Percentiles rank a stretch among this genome's conserved stretches.
These are phyloP conservation scores for Pachypeltis micranthus DNA, from an alignment of 1,140 invertebrate genomes.

Conservation along the genomic window DNA sequence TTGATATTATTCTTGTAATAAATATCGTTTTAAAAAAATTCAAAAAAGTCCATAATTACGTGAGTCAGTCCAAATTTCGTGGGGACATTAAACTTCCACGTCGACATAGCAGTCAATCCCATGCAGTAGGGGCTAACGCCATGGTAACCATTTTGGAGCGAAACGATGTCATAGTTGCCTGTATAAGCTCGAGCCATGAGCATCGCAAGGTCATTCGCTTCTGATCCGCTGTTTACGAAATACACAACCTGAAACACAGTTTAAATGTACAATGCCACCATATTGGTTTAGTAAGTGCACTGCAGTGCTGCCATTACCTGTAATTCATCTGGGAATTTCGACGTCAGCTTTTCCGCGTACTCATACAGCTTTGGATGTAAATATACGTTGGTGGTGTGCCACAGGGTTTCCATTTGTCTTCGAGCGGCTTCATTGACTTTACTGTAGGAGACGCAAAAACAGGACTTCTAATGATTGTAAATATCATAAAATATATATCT, in stretches of 20 bases:
- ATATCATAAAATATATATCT: no score
- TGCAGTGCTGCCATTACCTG: no score
- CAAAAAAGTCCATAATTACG: no score
- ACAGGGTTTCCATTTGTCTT: constrained; percentile 68
- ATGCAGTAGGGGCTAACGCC: constrained; percentile 74
- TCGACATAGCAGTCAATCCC: constrained; percentile 66
- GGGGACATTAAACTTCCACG: constrained; percentile 61
- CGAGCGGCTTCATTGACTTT: constrained; percentile 63
- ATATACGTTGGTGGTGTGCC: constrained; percentile 88
- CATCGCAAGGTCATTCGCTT: constrained; percentile 91
- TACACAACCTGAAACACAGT: constrained; percentile 57
- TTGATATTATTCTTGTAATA: no score
- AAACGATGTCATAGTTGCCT: constrained; percentile 70
- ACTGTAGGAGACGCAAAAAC: no score
- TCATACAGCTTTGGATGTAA: constrained; percentile 79
- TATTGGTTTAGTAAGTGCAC: no score
- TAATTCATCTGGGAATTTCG: constrained; percentile 71
- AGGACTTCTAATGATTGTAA: no score
- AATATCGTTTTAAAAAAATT: not conserved
- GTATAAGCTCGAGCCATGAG: constrained; percentile 66
- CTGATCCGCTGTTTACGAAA: constrained; percentile 90
- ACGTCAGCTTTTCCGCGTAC: constrained; percentile 69
- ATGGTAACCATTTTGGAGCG: constrained; percentile 79
- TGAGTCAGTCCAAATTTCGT: constrained; percentile 69
- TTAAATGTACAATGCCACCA: not conserved